Base-by-base conservation (phyloP, 1,140 invertebrate species). In the Meloidogyne hapla region DNA sequence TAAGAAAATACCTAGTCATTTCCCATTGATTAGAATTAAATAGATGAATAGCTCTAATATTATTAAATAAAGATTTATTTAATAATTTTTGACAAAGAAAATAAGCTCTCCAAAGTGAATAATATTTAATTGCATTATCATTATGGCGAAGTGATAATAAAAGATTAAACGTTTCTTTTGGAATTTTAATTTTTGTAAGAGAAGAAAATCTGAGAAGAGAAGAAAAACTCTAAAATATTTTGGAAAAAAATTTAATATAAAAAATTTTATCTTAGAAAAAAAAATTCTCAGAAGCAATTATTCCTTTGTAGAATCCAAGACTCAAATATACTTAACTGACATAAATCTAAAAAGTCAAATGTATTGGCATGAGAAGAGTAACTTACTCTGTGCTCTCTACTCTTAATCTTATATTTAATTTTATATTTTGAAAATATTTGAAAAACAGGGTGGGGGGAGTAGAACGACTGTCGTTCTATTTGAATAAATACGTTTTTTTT, bases 21-120 rank as follows among this genome's bases (percentile, higher is more conserved):
- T 33, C 65, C 65, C 65, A 67, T 67, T 67, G 65, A 42, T 67
- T 67, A n/a, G 28, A 33, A 67, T 33, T 67, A 42, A 67, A 67
- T 42, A 67, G n/a, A 42, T 67, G 65, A 18, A 67, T 38, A 38
- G 28, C 21, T 33, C 65, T 4, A 33, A 67, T 38, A 67, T 42
- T 67, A n/a, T 67, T 67, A n/a, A n/a, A n/a, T 56, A 56, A n/a
- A 8, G 15, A 4, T 42, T 33, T n/a, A 25, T 5, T 67, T 42
- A 67, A 42, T 33, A 67, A 42, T 33, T 33, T 9, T 33, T 38
- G 15, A 42, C 65, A 67, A 33, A 67, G n/a, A 33, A n/a, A n/a
- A 67, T 67, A 42, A 38, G 65, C 65, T 8, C 5, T 0, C 65
- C 65, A 67, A 33, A 67, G 65, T 33, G 28, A 67, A 42, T 8